These are phyloP conservation scores for Heliconius hortense DNA, from an alignment of 2,888 invertebrate species.

Conservation along the genomic window DNA sequence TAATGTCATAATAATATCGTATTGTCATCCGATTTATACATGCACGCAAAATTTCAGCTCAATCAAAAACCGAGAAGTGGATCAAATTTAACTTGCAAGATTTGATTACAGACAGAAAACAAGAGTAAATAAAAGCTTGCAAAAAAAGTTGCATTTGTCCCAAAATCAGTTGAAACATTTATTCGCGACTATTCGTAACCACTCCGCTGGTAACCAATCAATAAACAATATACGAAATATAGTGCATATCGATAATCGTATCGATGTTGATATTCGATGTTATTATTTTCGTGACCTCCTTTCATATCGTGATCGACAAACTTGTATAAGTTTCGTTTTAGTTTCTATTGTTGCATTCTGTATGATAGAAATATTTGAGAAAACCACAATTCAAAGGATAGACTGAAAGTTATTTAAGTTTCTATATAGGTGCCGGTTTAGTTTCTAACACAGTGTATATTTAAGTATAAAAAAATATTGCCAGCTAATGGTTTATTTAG, in stretches of 20 bases:
- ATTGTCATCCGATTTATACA: too few relatives aligned
- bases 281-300: constrained; percentile 5
- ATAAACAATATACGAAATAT: background rate
- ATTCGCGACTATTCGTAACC: background rate
- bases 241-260: background rate
- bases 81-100: too few relatives aligned
- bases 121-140: too few relatives aligned
- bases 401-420: constrained; percentile 10
- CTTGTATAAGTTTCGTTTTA: constrained; percentile 3
- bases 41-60: too few relatives aligned
- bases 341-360: constrained; percentile 9
- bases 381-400: constrained; percentile 5
- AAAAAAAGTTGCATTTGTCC: background rate
- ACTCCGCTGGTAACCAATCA: background rate
- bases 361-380: constrained; percentile 11
- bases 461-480: background rate
- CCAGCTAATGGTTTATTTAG: background rate
- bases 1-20: too few relatives aligned
- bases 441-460: background rate
- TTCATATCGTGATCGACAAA: background rate
- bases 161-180: too few relatives aligned
- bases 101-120: too few relatives aligned
- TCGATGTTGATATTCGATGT: constrained; percentile 2
- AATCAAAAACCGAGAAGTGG: too few relatives aligned
- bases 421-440: background rate